Conservation (phyloP, 2,888 invertebrate species). For the Dryadula phaetusa region DNA sequence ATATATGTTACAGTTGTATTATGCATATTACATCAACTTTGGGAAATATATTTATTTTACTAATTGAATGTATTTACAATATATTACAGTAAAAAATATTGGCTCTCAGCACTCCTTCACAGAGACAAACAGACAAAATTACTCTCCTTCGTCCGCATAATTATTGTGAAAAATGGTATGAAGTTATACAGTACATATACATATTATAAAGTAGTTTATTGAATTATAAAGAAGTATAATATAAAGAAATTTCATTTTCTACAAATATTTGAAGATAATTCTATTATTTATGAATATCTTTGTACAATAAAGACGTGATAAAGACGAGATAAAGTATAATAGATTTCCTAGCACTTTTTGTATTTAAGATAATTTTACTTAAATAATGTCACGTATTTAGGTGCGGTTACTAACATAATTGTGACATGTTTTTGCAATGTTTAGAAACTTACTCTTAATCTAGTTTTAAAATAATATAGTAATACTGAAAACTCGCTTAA, state of each 20-base stretch:
- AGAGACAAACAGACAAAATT: too few relatives aligned
- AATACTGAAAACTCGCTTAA: background rate
- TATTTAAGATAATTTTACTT: conserved; percentile 8
- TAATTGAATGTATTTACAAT: too few relatives aligned
- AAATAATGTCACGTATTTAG: conserved; percentile 12
- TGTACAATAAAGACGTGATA: background rate
- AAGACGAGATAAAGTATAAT: background rate
- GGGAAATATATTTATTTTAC: too few relatives aligned
- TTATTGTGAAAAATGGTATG: too few relatives aligned
- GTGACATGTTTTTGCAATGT: background rate
- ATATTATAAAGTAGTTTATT: too few relatives aligned
- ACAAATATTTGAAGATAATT: background rate
- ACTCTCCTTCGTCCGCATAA: too few relatives aligned
- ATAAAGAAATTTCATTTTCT: background rate
- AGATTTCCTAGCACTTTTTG: conserved; percentile 7
- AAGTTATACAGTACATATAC: too few relatives aligned
- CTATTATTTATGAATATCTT: background rate
- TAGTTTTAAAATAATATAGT: background rate
- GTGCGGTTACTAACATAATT: conserved; percentile 7
- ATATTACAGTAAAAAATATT: too few relatives aligned
- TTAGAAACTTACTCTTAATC: conserved; percentile 9
- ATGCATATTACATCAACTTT: too few relatives aligned
- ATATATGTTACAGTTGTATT: background rate
- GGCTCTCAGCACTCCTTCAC: too few relatives aligned
- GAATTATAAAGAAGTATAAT: too few relatives aligned